A percentile compares a stretch with the other conserved stretches of the same genome.
These are phyloP conservation scores for Diadophis punctatus DNA, from an alignment of 2,113 vertebrate genomes.

Conservation along the genomic window DNA sequence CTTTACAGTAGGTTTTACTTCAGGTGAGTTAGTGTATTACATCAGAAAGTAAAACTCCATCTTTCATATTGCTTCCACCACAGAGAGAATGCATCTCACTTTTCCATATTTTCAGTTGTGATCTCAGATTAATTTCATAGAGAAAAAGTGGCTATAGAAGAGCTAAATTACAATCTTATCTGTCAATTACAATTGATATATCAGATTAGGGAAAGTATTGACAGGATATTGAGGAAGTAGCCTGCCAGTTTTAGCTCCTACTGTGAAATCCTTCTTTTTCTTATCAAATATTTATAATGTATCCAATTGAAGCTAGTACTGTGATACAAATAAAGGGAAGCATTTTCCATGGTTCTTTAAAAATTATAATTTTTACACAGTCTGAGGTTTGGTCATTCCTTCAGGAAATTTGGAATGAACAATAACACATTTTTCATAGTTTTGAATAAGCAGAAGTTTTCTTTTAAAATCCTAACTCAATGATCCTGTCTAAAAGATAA, in stretches of 20 bases:
- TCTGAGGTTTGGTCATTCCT: neutral
- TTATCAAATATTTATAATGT: neutral
- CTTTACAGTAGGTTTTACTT: neutral
- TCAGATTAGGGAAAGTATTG: neutral
- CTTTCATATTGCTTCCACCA: neutral
- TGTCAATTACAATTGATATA: neutral
- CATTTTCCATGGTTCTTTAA: neutral
- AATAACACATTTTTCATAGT: neutral
- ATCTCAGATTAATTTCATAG: neutral
- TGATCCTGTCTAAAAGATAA: neutral
- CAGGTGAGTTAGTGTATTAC: neutral
- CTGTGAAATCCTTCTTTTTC: neutral
- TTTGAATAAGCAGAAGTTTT: neutral
- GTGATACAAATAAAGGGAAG: neutral
- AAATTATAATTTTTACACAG: neutral
- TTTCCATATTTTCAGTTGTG: neutral
- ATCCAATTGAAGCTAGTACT: neutral
- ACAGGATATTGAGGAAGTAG: neutral
- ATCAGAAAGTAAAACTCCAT: neutral
- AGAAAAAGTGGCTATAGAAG: neutral
- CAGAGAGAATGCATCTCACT: neutral
- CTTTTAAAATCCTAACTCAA: neutral
- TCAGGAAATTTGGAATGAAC: neutral
- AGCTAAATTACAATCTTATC: neutral
- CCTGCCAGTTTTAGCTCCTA: neutral